Evolutionary conservation across 2,113 vertebrate species (phyloP), one percentile per base, ranked within the genome.

Genomic region (Ptilorrhoa leucosticta): DNA sequence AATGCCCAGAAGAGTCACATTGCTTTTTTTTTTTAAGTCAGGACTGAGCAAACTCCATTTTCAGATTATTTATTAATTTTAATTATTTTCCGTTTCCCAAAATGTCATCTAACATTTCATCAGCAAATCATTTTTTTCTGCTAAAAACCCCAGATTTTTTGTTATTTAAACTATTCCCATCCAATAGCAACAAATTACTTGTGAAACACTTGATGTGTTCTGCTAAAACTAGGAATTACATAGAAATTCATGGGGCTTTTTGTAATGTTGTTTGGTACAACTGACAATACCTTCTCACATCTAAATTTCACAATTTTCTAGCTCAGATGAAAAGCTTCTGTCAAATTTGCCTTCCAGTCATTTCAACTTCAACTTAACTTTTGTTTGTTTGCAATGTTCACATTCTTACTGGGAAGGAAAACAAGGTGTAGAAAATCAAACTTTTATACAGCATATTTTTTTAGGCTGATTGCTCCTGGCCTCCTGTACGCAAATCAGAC

Each of bases 1-100:
- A 53, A 60, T 19, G 3, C 2, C 12, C 10, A 27, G 50, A 73
- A 64, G 44, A 72, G 17, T 68, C 18, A 63, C 9, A 35, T 6
- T 61, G 4, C 2, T 83, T 57, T 37, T 22, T 33, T 60, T 58
- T 80, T 76, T 12, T 54, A 7, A 23, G 5, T 33, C 27, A 35
- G 22, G 19, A 51, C 10, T 11, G 39, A 0, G 0, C 1, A 80
- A 76, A 64, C 2, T 31, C 18, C 2, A 15, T 64, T 58, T 81
- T 87, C 35, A 85, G 8, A 23, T 71, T 61, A 37, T 44, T 56
- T 45, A 77, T n/a, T 72, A 19, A 81, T 31, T 88, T 79, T 26
- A 78, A 33, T 80, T 70, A 33, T 76, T 88, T 90, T 13, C 8
- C 14, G 3, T 80, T 88, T 89, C 50, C 22, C 19, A 51, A 40